Conservation (phyloP, 1,140 invertebrate genomes). For the Grapholita molesta region DNA sequence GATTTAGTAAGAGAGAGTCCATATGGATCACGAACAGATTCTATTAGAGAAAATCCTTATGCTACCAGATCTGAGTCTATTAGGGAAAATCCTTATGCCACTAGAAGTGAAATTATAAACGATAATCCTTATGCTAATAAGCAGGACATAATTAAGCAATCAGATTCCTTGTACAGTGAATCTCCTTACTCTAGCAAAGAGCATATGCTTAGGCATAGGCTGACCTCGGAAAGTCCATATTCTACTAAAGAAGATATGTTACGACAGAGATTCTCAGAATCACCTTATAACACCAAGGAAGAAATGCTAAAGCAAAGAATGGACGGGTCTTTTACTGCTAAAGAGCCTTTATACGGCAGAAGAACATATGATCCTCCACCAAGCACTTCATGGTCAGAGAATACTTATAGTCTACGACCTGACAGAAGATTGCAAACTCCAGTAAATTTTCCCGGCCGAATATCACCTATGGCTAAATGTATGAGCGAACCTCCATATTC, state of each 20-base stretch:
- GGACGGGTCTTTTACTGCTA: constrained; percentile 45
- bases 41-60: constrained; percentile 26
- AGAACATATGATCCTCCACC: constrained; percentile 68
- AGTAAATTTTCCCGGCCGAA: constrained; percentile 52
- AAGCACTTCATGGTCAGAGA: constrained; percentile 64
- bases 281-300: constrained; percentile 71
- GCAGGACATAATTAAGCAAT: constrained; percentile 56
- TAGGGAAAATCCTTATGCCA: constrained; percentile 30
- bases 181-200: constrained; percentile 75
- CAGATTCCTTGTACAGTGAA: constrained; percentile 57
- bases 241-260: constrained; percentile 75
- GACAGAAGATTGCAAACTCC: constrained; percentile 67
- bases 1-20: constrained; percentile 24
- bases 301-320: constrained; percentile 71
- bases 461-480: constrained; percentile 68
- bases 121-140: constrained; percentile 65
- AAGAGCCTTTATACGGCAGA: constrained; percentile 65
- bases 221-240: constrained; percentile 67
- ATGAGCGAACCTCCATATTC: constrained; percentile 72
- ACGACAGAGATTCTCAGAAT: constrained; percentile 70
- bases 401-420: constrained; percentile 55
- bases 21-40: constrained; percentile 21
- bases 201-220: constrained; percentile 67
- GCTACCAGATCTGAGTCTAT: constrained; percentile 19
- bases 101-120: constrained; percentile 40